Evolutionary conservation across 2,888 invertebrate species (phyloP).

Genomic region (Drosophila leonis): DNA sequence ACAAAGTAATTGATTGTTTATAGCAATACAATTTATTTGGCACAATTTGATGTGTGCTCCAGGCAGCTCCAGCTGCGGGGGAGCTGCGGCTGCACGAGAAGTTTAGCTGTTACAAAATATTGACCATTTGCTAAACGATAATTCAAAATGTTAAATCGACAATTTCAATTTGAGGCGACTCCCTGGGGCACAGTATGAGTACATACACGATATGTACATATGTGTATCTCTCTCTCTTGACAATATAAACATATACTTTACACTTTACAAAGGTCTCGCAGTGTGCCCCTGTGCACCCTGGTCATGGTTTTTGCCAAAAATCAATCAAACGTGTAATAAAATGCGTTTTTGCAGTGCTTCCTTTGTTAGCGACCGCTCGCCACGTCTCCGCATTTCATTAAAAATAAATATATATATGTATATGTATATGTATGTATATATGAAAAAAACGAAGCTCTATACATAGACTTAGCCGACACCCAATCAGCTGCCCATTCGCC

Average conservation of each 20-base stretch:
- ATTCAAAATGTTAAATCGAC: conserved; percentile 81
- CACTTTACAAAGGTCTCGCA: conserved; percentile 60
- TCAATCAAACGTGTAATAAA: conserved; percentile 80
- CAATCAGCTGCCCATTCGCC: conserved; percentile 22
- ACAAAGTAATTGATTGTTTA: conserved; percentile 82
- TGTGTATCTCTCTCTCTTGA: conserved; percentile 12
- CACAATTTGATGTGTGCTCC: conserved; percentile 56
- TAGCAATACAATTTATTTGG: conserved; percentile 76
- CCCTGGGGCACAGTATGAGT: conserved; percentile 30
- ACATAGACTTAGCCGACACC: conserved; percentile 39
- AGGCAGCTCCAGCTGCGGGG: conserved; percentile 8
- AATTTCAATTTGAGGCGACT: conserved; percentile 72
- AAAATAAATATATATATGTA: conserved; percentile 12
- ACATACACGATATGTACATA: conserved; percentile 32
- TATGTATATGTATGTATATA: not conserved
- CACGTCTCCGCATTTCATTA: conserved; percentile 53
- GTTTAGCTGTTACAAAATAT: conserved; percentile 57
- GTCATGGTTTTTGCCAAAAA: conserved; percentile 49
- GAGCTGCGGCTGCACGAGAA: not conserved
- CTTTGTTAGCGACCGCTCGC: conserved; percentile 12
- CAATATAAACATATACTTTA: conserved; percentile 73
- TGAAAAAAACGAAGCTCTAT: not conserved
- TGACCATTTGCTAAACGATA: conserved; percentile 80
- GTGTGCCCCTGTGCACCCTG: not conserved
- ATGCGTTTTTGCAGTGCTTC: conserved; percentile 69